Evolutionary conservation across 2,113 vertebrate genomes (phyloP).

Genomic region (Vimba vimba): DNA sequence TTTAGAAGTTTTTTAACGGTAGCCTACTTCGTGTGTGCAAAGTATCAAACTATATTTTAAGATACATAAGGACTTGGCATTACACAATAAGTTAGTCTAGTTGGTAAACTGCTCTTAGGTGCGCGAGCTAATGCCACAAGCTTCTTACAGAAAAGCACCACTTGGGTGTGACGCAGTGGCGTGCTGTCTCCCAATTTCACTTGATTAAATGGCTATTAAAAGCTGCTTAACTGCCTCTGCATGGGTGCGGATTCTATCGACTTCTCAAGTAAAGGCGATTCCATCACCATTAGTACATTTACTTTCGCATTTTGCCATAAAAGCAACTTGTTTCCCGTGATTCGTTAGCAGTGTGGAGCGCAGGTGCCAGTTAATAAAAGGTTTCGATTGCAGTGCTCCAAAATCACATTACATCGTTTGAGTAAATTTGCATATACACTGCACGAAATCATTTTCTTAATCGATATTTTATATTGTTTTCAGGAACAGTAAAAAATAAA

Average conservation of each 20-base stretch:
- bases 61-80: neutral
- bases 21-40: neutral
- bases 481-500: neutral
- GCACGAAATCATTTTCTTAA: neutral
- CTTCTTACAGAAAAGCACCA: conserved; percentile 65
- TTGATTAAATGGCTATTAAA: conserved; percentile 81
- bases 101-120: conserved; percentile 22
- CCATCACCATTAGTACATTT: conserved; percentile 78
- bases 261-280: conserved; percentile 67
- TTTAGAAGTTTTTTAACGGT: neutral
- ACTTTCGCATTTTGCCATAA: conserved; percentile 70
- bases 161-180: conserved; percentile 61
- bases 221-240: conserved; percentile 74
- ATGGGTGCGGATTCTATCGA: conserved; percentile 58
- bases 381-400: neutral
- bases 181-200: conserved; percentile 60
- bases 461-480: neutral
- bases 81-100: conserved; percentile 19
- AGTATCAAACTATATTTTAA: neutral
- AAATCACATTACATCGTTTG: conserved; percentile 30
- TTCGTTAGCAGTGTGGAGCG: conserved; percentile 48
- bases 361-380: conserved; percentile 38
- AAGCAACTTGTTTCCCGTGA: conserved; percentile 74
- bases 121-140: conserved; percentile 57
- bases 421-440: neutral